A percentile compares a stretch with the other conserved stretches of the same genome.
Conservation (phyloP, 2,797 vertebrate species). For the Heterohyrax brucei region DNA sequence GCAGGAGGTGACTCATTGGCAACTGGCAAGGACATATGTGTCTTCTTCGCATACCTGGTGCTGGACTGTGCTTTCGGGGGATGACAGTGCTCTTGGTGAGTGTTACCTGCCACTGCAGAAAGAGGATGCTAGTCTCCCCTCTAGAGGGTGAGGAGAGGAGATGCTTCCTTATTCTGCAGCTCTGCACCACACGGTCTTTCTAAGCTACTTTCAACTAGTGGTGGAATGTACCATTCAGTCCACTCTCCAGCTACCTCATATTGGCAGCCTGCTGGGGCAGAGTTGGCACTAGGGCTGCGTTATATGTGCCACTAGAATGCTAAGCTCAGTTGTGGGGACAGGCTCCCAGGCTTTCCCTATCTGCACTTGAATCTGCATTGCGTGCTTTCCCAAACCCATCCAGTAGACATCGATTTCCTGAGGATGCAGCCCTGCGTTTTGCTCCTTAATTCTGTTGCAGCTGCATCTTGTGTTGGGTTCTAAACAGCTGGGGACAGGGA, state of each 20-base stretch:
- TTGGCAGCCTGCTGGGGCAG: not conserved
- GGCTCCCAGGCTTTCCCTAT: not conserved
- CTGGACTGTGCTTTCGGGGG: fast-evolving
- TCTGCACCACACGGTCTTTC: not conserved
- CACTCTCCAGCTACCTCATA: not conserved
- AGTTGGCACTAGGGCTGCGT: not conserved
- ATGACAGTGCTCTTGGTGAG: not conserved
- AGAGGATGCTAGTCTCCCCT: not conserved
- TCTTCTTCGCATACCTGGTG: fast-evolving
- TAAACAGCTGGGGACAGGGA: not conserved
- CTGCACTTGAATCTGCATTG: not conserved
- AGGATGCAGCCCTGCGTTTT: not conserved
- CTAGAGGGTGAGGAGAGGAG: not conserved
- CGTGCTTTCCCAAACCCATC: not conserved
- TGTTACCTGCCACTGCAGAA: not conserved
- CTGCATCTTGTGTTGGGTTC: not conserved
- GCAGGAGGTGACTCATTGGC: not conserved
- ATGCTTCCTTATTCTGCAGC: not conserved
- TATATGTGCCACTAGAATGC: not conserved
- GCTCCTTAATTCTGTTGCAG: not conserved
- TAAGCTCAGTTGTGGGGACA: not conserved
- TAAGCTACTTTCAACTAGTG: not conserved
- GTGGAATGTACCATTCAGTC: not conserved
- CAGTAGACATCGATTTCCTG: not conserved
- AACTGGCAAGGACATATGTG: fast-evolving